Evolutionary conservation across 2,797 vertebrate genomes (phyloP), one percentile per base, ranked within the genome.

Genomic region (Rhynchotus rufescens): DNA sequence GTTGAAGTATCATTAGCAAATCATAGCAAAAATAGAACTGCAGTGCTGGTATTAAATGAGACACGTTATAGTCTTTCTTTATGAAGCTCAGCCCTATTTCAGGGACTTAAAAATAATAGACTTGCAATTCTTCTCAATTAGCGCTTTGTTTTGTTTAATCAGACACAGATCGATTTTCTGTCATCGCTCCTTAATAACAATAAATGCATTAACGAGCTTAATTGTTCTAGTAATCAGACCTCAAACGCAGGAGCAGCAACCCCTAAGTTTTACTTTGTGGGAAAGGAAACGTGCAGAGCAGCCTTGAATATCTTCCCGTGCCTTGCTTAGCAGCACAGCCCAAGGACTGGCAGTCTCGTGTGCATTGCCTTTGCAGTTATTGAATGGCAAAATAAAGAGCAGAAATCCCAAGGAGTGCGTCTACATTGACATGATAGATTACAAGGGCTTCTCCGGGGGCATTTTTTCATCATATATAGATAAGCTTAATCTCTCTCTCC

Each of bases 381-480:
- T 95, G 90, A 69, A 94, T 86, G 90, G 79, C 94, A 93, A 85
- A 90, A 95, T 94, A 94, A 96, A 95, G 82, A 80, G 87, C 82
- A 91, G 88, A 96, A 95, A 96, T 96, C 94, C 92, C 80, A 4
- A 93, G 89, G 96, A 95, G 49, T 95, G 84, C 89, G 95, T 97
- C 91, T 92, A 71, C 40, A 84, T 57, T 86, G 92, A 93, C 80
- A 91, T 71, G 10, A 90, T 92, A 96, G 88, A 94, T 94, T 92
- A 77, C 84, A 93, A 94, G 86, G 85, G 90, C 67, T 91, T 96
- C 95, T 96, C 94, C 73, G 91, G 95, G 95, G 86, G 90, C 61
- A 95, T 96, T 96, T 95, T 90, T 96, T 93, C 93, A 80, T 96
- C 88, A 95, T 77, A 28, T 92, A 95, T 79, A 97, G 92, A 96